Evolutionary conservation across 1,140 invertebrate genomes (phyloP).

Genomic region (Drosophila nikananu): DNA sequence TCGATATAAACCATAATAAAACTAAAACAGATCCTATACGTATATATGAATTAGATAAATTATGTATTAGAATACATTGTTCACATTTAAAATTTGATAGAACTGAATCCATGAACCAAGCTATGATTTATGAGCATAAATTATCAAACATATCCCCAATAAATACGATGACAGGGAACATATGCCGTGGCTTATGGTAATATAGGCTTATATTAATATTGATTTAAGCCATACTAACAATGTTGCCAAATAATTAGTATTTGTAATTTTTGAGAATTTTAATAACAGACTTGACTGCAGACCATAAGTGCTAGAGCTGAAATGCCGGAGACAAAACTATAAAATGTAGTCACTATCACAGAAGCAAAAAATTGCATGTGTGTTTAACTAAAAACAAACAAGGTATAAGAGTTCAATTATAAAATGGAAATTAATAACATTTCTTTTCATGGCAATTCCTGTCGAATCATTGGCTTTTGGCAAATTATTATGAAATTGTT

Average conservation of each 20-base stretch:
- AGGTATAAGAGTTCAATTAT: constrained; percentile 39
- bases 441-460: constrained; percentile 15
- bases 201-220: neutral
- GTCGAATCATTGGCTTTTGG: constrained; percentile 15
- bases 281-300: neutral
- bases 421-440: constrained; percentile 42
- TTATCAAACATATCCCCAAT: neutral
- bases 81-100: neutral
- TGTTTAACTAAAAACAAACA: neutral
- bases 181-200: neutral
- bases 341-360: neutral
- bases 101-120: neutral
- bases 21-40: neutral
- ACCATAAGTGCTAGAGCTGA: neutral
- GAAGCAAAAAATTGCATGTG: neutral
- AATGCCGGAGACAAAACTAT: constrained; percentile 1
- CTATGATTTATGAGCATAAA: neutral
- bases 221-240: neutral
- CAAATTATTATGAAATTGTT: constrained; percentile 31
- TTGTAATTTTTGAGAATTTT: neutral
- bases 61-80: neutral
- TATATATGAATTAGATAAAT: neutral
- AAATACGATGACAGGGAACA: neutral
- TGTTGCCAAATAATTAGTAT: neutral
- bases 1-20: too few species aligned